Percentiles rank a stretch among this genome's conserved stretches.
phyloP scores from a whole-genome alignment of 2,113 vertebrate species.

The Phocoena sinus region DNA sequence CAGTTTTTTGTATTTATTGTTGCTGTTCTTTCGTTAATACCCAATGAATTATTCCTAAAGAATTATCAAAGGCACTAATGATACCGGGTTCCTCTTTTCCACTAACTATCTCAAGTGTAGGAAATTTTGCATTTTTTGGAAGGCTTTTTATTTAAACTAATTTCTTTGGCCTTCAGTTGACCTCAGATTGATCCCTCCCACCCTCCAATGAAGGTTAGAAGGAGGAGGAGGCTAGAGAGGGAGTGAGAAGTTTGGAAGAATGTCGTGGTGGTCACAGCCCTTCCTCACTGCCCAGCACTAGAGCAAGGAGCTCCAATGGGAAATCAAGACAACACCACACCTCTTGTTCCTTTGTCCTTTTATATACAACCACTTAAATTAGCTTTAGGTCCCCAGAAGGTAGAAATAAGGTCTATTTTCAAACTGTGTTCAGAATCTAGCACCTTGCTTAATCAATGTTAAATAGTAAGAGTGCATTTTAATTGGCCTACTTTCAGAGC shows the following conservation, averaged over 20 bases:
- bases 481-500: slow-evolving; percentile 70
- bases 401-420: slow-evolving; percentile 54
- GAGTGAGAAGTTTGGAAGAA: background rate
- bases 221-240: background rate
- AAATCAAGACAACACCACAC: background rate
- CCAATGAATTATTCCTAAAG: slow-evolving; percentile 40
- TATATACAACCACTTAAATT: background rate
- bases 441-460: slow-evolving; percentile 69
- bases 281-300: background rate
- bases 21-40: slow-evolving; percentile 34
- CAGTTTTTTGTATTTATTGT: background rate
- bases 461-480: slow-evolving; percentile 74
- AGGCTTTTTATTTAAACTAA: background rate
- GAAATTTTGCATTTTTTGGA: background rate
- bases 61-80: slow-evolving; percentile 31
- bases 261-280: accelerated
- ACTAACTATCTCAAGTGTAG: background rate
- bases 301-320: background rate
- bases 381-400: slow-evolving; percentile 55
- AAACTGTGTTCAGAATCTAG: slow-evolving; percentile 56
- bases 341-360: background rate
- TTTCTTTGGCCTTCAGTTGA: background rate
- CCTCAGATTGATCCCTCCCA: background rate
- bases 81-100: background rate
- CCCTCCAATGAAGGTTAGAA: background rate